Evolutionary conservation across 2,888 invertebrate genomes (phyloP).

Genomic region (Vanessa cardui): DNA sequence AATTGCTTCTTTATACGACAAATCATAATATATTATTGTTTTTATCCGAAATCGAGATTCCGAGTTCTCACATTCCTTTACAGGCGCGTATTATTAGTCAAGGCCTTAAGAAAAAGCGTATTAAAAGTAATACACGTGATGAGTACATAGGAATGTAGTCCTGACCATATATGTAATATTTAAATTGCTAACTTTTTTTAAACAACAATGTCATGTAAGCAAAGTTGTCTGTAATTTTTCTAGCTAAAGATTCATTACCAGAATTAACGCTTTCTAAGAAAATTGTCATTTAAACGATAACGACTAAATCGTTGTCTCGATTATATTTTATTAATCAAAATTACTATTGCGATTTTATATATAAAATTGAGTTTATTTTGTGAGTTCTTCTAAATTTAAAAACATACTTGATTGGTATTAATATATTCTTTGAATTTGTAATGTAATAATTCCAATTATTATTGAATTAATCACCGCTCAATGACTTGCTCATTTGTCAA

Average conservation of each 20-base stretch:
- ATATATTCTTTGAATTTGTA: background rate
- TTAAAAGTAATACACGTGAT: constrained; percentile 10
- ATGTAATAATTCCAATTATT: constrained; percentile 1
- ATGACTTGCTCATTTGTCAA: constrained; percentile 28
- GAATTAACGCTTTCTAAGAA: background rate
- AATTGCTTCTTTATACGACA: constrained; percentile 15
- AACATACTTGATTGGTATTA: background rate
- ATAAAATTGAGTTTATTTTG: background rate
- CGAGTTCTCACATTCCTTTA: background rate
- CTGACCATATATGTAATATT: constrained; percentile 6
- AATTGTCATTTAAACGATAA: background rate
- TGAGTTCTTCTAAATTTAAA: background rate
- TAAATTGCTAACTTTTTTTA: constrained; percentile 9
- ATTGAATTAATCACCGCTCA: constrained; percentile 28
- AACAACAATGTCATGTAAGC: background rate
- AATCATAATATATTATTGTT: constrained; percentile 17
- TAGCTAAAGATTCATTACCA: constrained; percentile 7
- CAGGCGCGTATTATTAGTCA: constrained; percentile 9
- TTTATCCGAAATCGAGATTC: constrained; percentile 11
- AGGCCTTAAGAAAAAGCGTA: constrained; percentile 9
- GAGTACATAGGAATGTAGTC: constrained; percentile 5
- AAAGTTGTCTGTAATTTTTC: constrained; percentile 3
- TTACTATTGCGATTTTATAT: too few relatives aligned
- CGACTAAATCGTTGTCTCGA: too few relatives aligned
- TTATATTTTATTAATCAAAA: too few relatives aligned